phyloP scores from a whole-genome alignment of 2,888 invertebrate species.

The Tuberolachnus salignus region DNA sequence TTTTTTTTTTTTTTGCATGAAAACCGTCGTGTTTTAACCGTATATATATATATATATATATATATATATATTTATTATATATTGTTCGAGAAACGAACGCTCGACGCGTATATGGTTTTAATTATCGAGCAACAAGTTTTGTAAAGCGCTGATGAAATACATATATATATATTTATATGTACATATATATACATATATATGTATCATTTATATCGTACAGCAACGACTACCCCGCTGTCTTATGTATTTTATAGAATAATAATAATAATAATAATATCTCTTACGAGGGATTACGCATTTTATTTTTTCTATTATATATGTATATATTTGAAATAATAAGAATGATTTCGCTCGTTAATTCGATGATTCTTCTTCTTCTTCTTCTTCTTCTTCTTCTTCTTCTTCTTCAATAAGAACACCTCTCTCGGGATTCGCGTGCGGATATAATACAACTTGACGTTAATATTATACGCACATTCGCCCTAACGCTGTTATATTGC shows the following conservation, averaged over 20 bases:
- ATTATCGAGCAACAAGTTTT: constrained; percentile 54
- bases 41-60: neutral
- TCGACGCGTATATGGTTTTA: constrained; percentile 18
- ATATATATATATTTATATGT: neutral
- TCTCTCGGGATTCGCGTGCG: neutral
- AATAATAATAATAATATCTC: neutral
- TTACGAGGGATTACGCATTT: constrained; percentile 11
- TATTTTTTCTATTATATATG: constrained; percentile 35
- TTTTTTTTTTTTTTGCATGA: neutral
- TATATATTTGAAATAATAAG: constrained; percentile 20
- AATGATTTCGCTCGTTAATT: constrained; percentile 27
- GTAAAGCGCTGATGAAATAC: constrained; percentile 16
- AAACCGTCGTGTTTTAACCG: neutral
- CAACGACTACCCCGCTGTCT: neutral
- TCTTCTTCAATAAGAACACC: constrained; percentile 22
- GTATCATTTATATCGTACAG: neutral
- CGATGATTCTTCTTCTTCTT: too few relatives aligned
- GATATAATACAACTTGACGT: neutral
- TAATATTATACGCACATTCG: constrained; percentile 9
- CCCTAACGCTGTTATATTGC: neutral
- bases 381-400: too few relatives aligned
- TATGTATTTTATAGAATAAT: neutral
- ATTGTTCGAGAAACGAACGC: constrained; percentile 29
- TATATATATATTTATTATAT: too few relatives aligned
- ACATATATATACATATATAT: constrained; percentile 7